phyloP scores from a whole-genome alignment of 2,113 vertebrate genomes.

The Clarias batrachus region DNA sequence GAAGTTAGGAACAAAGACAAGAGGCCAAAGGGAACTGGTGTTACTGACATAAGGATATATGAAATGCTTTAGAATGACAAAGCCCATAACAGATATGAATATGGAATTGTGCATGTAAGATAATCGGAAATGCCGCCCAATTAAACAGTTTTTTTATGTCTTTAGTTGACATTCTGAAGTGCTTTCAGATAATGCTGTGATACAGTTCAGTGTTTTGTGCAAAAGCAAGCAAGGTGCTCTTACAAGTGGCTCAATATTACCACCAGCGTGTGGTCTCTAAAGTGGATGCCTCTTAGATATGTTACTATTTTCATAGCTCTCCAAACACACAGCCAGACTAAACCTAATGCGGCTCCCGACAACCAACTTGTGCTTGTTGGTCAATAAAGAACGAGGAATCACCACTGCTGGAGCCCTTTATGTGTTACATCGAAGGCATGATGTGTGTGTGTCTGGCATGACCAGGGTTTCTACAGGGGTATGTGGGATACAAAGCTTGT shows the following conservation, averaged over 20 bases:
- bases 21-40: neutral
- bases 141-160: neutral
- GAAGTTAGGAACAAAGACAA: slow-evolving; percentile 18
- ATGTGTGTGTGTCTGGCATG: neutral
- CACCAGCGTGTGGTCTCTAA: slow-evolving; percentile 25
- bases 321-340: neutral
- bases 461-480: neutral
- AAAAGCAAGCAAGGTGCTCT: slow-evolving; percentile 25
- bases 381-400: too few species aligned
- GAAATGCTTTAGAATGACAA: neutral
- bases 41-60: slow-evolving; percentile 45
- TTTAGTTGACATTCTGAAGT: neutral
- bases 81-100: neutral
- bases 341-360: neutral
- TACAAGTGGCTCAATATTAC: neutral
- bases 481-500: neutral
- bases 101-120: neutral
- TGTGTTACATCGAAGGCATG: neutral
- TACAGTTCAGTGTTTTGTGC: neutral
- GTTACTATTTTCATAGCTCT: slow-evolving; percentile 34
- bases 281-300: slow-evolving; percentile 12
- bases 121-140: neutral
- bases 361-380: neutral
- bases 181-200: neutral
- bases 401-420: neutral